Evolutionary conservation across 1,140 invertebrate species (phyloP).

Genomic region (Nasonia vitripennis): DNA sequence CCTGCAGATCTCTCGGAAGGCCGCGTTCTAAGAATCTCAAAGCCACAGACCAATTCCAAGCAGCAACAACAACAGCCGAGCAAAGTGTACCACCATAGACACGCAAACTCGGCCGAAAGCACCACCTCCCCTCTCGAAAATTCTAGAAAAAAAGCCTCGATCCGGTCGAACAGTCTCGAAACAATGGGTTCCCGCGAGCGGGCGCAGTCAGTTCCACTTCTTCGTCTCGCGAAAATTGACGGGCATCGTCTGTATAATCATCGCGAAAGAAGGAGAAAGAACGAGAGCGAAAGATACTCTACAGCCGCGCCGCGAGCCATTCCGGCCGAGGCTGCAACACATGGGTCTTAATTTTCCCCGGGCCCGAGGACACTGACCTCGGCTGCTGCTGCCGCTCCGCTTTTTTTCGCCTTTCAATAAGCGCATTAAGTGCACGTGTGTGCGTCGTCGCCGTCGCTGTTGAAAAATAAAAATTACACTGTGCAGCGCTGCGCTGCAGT

Average conservation of each 20-base stretch:
- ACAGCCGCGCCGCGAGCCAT: background rate
- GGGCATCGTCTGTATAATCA: constrained; percentile 5
- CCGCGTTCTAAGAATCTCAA: no score
- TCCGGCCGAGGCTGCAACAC: background rate
- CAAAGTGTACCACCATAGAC: background rate
- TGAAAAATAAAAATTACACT: constrained; percentile 8
- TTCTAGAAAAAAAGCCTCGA: background rate
- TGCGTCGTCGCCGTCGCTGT: background rate
- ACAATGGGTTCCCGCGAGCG: background rate
- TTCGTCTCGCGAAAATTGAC: constrained; percentile 11
- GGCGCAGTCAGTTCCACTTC: background rate
- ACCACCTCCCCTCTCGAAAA: background rate
- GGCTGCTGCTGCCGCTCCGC: background rate
- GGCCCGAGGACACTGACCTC: constrained; percentile 1
- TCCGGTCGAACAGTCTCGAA: background rate
- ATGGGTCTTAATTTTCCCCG: constrained; percentile 24
- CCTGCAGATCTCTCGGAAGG: no score
- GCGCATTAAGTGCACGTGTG: background rate
- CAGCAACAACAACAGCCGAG: no score
- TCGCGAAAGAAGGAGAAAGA: background rate
- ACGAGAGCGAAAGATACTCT: background rate
- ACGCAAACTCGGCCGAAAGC: background rate
- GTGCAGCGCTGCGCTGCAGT: background rate
- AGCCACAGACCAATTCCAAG: no score
- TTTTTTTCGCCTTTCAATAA: constrained; percentile 14